Evolutionary conservation across 92 coral and sea anemone genomes (phyloP).

Genomic region (Siderastrea siderea): DNA sequence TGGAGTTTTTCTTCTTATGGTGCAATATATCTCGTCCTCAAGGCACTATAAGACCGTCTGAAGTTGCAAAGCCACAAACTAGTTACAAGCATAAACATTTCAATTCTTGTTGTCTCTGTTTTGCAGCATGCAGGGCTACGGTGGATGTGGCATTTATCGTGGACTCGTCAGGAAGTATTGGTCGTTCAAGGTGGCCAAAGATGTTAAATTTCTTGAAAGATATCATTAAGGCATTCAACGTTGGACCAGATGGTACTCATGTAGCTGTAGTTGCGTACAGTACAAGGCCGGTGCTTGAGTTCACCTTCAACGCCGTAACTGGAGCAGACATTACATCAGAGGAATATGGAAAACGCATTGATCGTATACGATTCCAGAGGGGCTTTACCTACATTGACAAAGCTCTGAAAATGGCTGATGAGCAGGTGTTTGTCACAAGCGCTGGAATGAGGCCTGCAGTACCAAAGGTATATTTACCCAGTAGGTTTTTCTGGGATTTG

Average conservation of each 20-base stretch:
- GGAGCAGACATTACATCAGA: conserved; percentile 40
- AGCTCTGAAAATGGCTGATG: conserved; percentile 64
- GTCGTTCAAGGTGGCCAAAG: conserved; percentile 61
- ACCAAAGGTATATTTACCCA: neutral
- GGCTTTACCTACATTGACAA: conserved; percentile 81
- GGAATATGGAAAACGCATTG: conserved; percentile 51
- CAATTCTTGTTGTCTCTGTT: neutral
- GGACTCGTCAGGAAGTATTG: conserved; percentile 88
- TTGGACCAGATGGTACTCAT: conserved; percentile 77
- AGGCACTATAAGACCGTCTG: too few species aligned
- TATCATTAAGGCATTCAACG: conserved; percentile 53
- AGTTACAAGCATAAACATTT: too few species aligned
- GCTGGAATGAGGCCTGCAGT: conserved; percentile 65
- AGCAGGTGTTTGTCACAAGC: conserved; percentile 43
- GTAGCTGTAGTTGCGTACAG: conserved; percentile 80
- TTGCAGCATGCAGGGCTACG: conserved; percentile 49
- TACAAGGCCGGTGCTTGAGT: conserved; percentile 55
- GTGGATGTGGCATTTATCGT: conserved; percentile 79
- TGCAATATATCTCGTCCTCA: too few species aligned
- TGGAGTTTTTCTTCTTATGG: too few species aligned
- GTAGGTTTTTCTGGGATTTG: too few species aligned
- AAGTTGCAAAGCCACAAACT: too few species aligned
- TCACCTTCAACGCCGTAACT: conserved; percentile 57
- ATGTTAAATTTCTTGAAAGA: conserved; percentile 59
- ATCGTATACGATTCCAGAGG: conserved; percentile 55